Evolutionary conservation across 2,888 invertebrate species (phyloP), one percentile per base, ranked within the genome.

Genomic region (Polymixis lichenea): DNA sequence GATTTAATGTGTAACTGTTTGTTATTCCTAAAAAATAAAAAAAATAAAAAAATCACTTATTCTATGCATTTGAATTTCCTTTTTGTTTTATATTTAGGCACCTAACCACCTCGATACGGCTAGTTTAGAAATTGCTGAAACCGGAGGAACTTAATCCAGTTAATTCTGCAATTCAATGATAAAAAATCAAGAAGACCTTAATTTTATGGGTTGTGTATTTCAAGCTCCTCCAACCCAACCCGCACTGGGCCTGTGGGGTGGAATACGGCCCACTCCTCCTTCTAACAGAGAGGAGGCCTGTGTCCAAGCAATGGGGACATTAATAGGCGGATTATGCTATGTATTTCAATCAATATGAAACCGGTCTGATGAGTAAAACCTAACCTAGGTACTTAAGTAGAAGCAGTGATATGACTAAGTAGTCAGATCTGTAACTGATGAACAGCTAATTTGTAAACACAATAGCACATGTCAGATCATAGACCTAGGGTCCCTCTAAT

Each of bases 361-460:
- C 71, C 64, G 64, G 68, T 80, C 22, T 25, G 32, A 51, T 65
- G 46, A 56, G 56, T 68, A 25, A 46, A 46, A n/a, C 22, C 11
- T 22, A n/a, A 11, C 22, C 22, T 53, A 53, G 19, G 3, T 53
- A 51, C 55, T n/a, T 60, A 19, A 49, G 49, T 19, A 64, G 9
- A 43, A 51, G 53, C 62, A 25, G 38, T 32, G 32, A 28, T 56
- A 76, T 22, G 22, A 25, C 9, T 38, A 38, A 38, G 38, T 17
- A 38, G 17, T 7, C 17, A 55, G n/a, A 2, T 69, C 28, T 46
- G 17, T 43, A 64, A 13, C 28, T 53, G 66, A 19, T 66, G 32
- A 72, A 38, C 46, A 56, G 72, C 32, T 70, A 53, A 83, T 83
- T 72, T 70, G 69, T 82, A 70, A 62, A 81, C 55, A 60, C 69